Evolutionary conservation across 2,888 invertebrate genomes (phyloP).

Genomic region (Spicauda simplicius): DNA sequence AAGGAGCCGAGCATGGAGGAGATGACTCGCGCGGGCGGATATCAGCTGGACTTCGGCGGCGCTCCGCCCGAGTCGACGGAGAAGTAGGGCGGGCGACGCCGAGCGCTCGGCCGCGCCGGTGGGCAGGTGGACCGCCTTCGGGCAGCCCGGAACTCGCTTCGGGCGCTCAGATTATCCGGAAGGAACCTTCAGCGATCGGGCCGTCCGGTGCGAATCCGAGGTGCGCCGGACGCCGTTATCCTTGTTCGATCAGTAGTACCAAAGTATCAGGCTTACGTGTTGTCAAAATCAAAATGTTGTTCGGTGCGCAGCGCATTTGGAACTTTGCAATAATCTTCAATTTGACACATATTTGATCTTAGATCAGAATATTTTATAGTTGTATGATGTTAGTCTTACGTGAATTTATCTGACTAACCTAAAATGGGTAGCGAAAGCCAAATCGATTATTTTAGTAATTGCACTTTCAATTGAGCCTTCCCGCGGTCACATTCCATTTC

Average conservation of each 20-base stretch:
- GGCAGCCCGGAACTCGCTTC: neutral
- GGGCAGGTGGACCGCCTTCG: conserved; percentile 16
- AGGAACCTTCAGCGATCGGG: conserved; percentile 12
- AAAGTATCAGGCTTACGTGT: conserved; percentile 58
- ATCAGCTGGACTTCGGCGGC: conserved; percentile 87
- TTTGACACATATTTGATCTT: conserved; percentile 47
- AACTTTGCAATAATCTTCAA: conserved; percentile 20
- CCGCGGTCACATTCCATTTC: conserved; percentile 29
- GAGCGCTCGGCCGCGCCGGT: neutral
- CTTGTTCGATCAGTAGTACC: conserved; percentile 49
- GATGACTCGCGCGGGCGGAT: conserved; percentile 90
- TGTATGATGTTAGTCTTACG: conserved; percentile 57
- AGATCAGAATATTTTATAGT: conserved; percentile 55
- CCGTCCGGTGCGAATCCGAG: conserved; percentile 30
- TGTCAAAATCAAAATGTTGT: conserved; percentile 47
- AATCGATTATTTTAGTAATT: conserved; percentile 58
- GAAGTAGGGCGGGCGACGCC: conserved; percentile 57
- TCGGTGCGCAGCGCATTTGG: conserved; percentile 30
- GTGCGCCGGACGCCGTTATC: conserved; percentile 39
- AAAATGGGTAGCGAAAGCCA: conserved; percentile 46
- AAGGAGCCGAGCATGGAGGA: conserved; percentile 97
- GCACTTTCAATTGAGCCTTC: conserved; percentile 63
- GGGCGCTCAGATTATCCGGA: conserved; percentile 3
- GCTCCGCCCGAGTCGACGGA: conserved; percentile 67
- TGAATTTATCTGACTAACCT: conserved; percentile 60